Evolutionary conservation across 2,113 vertebrate species (phyloP), one percentile per base, ranked within the genome.

Genomic region (Festucalex cinctus): DNA sequence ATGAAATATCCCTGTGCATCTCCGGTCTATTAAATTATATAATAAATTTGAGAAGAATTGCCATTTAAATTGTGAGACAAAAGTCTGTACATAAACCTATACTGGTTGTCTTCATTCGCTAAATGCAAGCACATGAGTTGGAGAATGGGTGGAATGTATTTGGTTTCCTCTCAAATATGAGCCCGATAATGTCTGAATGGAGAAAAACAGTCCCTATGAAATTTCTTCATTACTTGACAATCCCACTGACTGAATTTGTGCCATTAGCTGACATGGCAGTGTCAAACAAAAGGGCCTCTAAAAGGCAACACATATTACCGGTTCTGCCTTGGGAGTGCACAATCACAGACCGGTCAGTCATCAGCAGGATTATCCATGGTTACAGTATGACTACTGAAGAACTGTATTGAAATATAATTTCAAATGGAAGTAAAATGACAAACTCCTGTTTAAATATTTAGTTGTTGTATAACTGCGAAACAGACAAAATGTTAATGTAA

Each of bases 91-190:
- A 91, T 83, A 78, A 72, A 80, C 69, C 66, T 46, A 65, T 83
- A 68, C 75, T 73, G 75, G 36, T 75, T 59, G 76, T 66, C 75
- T 78, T 86, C 49, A 68, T 86, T 80, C 59, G 66, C 77, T 90
- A 86, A 92, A 86, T 77, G 74, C 65, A 16, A 81, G 80, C 84
- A 61, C 87, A 87, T 89, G 80, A 83, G 77, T 70, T 9, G 0
- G 85, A 75, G 81, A 84, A 91, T 80, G 87, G 66, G 28, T 9
- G 83, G 89, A 88, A 92, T 89, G 87, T 57, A 68, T 76, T 72
- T 74, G 12, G 68, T 51, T 70, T 67, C 70, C 76, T 67, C 81
- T 83, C 71, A 76, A 71, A 90, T 85, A 84, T 86, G 76, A 79
- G 76, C 64, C 51, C 82, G 82, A 74, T 79, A 76, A 83, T 16